Evolutionary conservation across 2,113 vertebrate species (phyloP).

Genomic region (Clarias macrocephalus): DNA sequence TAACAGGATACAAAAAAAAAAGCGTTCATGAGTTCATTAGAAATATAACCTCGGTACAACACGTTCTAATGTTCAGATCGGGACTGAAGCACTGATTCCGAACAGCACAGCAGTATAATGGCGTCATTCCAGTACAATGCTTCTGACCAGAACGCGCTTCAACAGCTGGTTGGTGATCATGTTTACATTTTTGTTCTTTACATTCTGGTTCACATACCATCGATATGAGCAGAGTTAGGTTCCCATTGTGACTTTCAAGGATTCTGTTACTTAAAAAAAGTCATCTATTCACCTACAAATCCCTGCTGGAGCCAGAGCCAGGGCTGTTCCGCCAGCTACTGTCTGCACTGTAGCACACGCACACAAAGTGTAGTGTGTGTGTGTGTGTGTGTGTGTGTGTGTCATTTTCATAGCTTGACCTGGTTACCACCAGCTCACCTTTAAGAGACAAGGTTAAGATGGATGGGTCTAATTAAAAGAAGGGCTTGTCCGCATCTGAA

Average conservation of each 20-base stretch:
- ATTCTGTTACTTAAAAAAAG: conserved; percentile 71
- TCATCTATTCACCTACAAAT: conserved; percentile 72
- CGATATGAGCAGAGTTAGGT: conserved; percentile 74
- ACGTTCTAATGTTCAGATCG: neutral
- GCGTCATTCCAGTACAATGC: neutral
- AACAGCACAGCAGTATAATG: too few species aligned
- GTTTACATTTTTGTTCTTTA: conserved; percentile 79
- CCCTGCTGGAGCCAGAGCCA: conserved; percentile 76
- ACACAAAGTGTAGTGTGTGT: conserved; percentile 12
- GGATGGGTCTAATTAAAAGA: conserved; percentile 81
- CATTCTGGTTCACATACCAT: conserved; percentile 68
- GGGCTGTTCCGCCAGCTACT: conserved; percentile 60
- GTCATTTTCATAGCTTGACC: conserved; percentile 73
- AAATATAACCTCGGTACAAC: neutral
- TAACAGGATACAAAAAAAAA: neutral
- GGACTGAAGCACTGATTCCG: neutral
- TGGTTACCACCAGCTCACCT: conserved; percentile 75
- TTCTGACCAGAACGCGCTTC: conserved; percentile 53
- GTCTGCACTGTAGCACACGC: conserved; percentile 58
- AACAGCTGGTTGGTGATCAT: conserved; percentile 76
- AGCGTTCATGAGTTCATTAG: neutral
- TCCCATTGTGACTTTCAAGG: conserved; percentile 74
- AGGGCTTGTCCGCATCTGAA: conserved; percentile 72
- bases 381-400: conserved; percentile 32
- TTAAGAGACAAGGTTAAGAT: conserved; percentile 81